Evolutionary conservation across 2,113 vertebrate species (phyloP).

Genomic region (Gymnogyps californianus): DNA sequence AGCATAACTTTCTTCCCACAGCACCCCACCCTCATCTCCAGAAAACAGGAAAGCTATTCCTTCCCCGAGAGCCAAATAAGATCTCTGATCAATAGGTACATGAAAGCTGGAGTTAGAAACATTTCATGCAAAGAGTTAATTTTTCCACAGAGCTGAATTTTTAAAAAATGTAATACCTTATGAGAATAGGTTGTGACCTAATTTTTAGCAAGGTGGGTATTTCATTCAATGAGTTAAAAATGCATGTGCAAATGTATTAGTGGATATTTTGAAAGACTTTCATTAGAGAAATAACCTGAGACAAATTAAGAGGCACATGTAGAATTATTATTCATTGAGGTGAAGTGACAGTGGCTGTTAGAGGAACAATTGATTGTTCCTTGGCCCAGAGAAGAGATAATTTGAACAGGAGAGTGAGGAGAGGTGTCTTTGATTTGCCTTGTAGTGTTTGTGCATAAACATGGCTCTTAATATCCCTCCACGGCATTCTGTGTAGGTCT

Average conservation of each 20-base stretch:
- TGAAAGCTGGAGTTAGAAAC: neutral
- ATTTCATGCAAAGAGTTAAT: neutral
- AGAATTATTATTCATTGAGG: neutral
- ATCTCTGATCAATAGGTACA: neutral
- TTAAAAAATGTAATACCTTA: neutral
- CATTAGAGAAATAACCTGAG: neutral
- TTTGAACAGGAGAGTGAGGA: neutral
- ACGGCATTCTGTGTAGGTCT: neutral
- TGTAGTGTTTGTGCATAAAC: neutral
- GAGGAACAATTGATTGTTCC: neutral
- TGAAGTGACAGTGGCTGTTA: neutral
- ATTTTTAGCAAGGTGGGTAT: neutral
- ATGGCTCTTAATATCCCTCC: neutral
- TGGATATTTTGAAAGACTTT: neutral
- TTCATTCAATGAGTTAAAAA: neutral
- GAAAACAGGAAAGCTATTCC: neutral
- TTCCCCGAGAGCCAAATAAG: neutral
- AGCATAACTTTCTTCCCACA: neutral
- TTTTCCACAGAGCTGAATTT: neutral
- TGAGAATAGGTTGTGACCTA: neutral
- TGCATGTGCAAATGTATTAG: neutral
- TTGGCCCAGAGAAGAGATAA: neutral
- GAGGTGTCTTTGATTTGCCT: neutral
- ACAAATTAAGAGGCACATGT: neutral
- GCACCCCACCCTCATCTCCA: neutral